Evolutionary conservation across 2,113 vertebrate genomes (phyloP).

Genomic region (Grallaria varia): DNA sequence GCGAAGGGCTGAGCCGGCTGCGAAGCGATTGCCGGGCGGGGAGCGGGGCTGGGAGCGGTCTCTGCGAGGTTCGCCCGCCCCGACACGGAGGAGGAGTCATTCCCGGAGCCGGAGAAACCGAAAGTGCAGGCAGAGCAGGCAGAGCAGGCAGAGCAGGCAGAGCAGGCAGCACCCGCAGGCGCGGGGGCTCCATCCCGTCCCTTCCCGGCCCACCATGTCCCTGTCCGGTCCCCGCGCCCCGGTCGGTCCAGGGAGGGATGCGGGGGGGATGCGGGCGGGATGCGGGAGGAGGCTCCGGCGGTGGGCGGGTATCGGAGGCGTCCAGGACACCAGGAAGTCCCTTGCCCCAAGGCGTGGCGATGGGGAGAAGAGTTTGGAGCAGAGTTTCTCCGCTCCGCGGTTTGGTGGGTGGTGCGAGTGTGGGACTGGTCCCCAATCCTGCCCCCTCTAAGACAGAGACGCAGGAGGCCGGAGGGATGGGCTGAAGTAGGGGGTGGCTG

Average conservation of each 20-base stretch:
- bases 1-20: no score
- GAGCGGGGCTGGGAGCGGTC: not conserved
- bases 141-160: accelerated
- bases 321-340: not conserved
- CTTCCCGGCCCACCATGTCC: not conserved
- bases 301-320: no score
- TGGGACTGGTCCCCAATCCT: not conserved
- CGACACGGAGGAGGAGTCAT: not conserved
- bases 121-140: not conserved
- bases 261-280: not conserved
- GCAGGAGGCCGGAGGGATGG: not conserved
- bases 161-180: not conserved
- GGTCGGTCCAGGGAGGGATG: not conserved
- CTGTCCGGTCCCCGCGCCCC: not conserved
- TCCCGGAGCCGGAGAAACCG: not conserved
- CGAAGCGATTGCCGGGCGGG: accelerated
- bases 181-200: accelerated
- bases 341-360: no score
- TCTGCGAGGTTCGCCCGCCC: not conserved
- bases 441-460: not conserved
- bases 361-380: not conserved
- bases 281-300: not conserved
- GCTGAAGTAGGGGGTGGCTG: not conserved
- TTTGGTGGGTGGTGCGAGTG: not conserved
- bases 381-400: not conserved